These are phyloP conservation scores for Megathymus violae DNA, from an alignment of 1,140 invertebrate genomes.

Conservation along the genomic window DNA sequence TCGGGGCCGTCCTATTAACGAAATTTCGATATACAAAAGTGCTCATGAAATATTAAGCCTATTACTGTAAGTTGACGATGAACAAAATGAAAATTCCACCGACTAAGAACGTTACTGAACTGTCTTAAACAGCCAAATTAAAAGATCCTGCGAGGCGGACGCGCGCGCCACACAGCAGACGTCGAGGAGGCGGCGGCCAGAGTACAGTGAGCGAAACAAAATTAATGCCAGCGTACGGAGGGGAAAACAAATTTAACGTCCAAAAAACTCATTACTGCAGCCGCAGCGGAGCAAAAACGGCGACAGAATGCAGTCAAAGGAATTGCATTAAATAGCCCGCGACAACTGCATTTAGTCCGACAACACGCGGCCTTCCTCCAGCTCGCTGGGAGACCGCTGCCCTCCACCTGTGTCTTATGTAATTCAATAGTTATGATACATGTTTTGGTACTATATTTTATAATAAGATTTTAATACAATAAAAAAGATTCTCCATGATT, in stretches of 20 bases:
- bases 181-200: background rate
- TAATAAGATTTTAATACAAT: too few species aligned
- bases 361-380: too few species aligned
- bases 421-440: too few species aligned
- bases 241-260: constrained; percentile 48
- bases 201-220: constrained; percentile 35
- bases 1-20: too few species aligned
- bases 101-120: background rate
- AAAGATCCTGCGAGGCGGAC: constrained; percentile 11
- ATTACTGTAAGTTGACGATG: too few species aligned
- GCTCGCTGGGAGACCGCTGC: too few species aligned
- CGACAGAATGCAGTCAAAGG: constrained; percentile 48
- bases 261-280: constrained; percentile 53
- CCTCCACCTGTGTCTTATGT: too few species aligned
- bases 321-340: constrained; percentile 51
- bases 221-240: background rate
- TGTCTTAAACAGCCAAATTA: constrained; percentile 10
- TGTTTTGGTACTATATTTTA: too few species aligned
- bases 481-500: too few species aligned
- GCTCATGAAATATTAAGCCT: too few species aligned
- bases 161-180: constrained; percentile 3
- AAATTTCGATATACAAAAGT: too few species aligned
- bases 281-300: constrained; percentile 43
- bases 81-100: background rate
- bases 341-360: too few species aligned